These are phyloP conservation scores for Electrophaes corylata DNA, from an alignment of 2,888 invertebrate genomes.

Conservation along the genomic window DNA sequence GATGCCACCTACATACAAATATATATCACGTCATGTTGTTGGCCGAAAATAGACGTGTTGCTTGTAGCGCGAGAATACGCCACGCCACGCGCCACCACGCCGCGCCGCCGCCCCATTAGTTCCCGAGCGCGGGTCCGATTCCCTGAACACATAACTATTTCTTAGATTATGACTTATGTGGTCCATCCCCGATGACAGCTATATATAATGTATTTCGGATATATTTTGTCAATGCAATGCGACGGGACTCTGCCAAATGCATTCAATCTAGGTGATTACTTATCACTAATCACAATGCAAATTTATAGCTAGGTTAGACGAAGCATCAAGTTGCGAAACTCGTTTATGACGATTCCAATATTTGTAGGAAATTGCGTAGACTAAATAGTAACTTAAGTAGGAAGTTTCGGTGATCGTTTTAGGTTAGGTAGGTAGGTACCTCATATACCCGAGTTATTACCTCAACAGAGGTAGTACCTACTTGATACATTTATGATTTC, in stretches of 20 bases:
- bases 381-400: too few relatives aligned
- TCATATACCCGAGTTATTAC: too few relatives aligned
- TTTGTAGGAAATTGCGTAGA: too few relatives aligned
- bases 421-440: neutral
- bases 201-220: slow-evolving; percentile 1
- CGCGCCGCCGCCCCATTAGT: neutral
- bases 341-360: too few relatives aligned
- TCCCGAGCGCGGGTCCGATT: slow-evolving; percentile 37
- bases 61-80: slow-evolving; percentile 1
- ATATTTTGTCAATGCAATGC: slow-evolving; percentile 11
- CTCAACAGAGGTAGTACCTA: too few relatives aligned
- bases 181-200: slow-evolving; percentile 34
- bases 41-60: slow-evolving; percentile 18
- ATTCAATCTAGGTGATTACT: too few relatives aligned
- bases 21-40: slow-evolving; percentile 11
- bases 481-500: slow-evolving; percentile 47
- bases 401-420: too few relatives aligned
- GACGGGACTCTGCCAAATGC: too few relatives aligned
- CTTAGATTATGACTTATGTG: slow-evolving; percentile 45
- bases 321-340: too few relatives aligned
- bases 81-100: neutral
- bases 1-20: neutral
- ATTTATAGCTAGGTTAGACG: too few relatives aligned
- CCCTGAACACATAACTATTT: slow-evolving; percentile 47
- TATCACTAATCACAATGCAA: too few relatives aligned